Evolutionary conservation across 2,113 vertebrate species (phyloP).

Genomic region (Scytalopus superciliaris): DNA sequence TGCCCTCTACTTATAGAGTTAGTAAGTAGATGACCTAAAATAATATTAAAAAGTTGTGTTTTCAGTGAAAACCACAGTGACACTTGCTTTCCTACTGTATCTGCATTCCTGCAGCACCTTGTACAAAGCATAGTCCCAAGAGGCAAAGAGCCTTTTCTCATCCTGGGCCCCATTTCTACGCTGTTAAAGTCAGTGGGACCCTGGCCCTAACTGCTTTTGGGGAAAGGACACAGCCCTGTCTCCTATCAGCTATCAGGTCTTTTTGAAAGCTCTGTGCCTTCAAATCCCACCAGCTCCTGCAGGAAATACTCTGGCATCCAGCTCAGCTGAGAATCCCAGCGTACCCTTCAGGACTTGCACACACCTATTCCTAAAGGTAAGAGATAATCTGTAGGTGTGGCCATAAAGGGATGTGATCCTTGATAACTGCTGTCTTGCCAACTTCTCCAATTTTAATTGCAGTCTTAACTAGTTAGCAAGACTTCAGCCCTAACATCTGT

Average conservation of each 20-base stretch:
- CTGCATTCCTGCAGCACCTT: not conserved
- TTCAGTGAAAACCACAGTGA: not conserved
- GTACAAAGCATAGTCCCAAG: not conserved
- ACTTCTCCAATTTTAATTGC: not conserved
- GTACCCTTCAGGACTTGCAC: not conserved
- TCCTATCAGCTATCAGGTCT: not conserved
- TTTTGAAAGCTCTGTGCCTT: not conserved
- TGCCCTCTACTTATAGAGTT: not conserved
- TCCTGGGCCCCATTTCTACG: not conserved
- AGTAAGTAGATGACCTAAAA: not conserved
- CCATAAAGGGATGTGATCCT: not conserved
- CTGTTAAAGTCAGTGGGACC: not conserved
- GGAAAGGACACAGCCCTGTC: not conserved
- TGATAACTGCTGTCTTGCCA: not conserved
- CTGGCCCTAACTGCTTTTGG: not conserved
- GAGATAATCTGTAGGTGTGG: not conserved
- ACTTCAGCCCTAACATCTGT: not conserved
- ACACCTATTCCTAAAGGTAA: not conserved
- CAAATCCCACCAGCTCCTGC: not conserved
- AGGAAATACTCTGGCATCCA: not conserved
- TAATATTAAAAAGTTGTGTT: not conserved
- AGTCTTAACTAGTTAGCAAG: not conserved
- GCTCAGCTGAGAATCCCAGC: not conserved
- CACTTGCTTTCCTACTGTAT: not conserved
- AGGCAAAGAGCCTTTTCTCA: not conserved